Conservation (phyloP, 2,888 invertebrate species). For the Galerucella calmariensis region DNA sequence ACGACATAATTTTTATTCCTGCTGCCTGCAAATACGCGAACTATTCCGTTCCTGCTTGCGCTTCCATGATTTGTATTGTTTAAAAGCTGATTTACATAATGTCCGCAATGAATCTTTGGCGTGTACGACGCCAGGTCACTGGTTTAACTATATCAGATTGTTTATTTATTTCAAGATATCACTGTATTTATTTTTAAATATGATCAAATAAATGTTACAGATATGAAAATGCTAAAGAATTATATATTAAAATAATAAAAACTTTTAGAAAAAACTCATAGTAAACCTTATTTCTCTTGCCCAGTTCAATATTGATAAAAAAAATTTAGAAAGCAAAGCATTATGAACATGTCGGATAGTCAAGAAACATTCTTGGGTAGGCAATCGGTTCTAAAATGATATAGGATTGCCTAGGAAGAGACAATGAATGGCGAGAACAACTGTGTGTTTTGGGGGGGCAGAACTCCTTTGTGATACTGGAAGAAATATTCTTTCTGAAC, state of each 20-base stretch:
- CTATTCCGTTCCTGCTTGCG: constrained; percentile 53
- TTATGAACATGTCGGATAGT: no score
- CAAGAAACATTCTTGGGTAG: no score
- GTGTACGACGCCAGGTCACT: constrained; percentile 39
- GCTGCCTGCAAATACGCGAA: constrained; percentile 53
- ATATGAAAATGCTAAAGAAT: neutral
- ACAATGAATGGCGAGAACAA: no score
- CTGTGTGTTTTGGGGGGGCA: no score
- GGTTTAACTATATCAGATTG: constrained; percentile 34
- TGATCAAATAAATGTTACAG: neutral
- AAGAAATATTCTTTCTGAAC: no score
- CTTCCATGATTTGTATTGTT: constrained; percentile 56
- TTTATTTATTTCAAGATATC: constrained; percentile 29
- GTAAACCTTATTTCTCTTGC: no score
- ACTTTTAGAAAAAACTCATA: neutral
- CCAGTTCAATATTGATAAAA: no score
- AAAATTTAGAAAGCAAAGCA: no score
- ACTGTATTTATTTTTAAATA: constrained; percentile 8
- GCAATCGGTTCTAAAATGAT: no score
- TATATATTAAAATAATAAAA: neutral
- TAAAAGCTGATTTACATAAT: constrained; percentile 53
- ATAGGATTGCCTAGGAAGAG: no score
- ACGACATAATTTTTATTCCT: constrained; percentile 54
- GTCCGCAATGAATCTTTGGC: constrained; percentile 47
- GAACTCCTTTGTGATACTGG: no score